Evolutionary conservation across 2,113 vertebrate genomes (phyloP), one percentile per base, ranked within the genome.

Genomic region (Solea senegalensis): DNA sequence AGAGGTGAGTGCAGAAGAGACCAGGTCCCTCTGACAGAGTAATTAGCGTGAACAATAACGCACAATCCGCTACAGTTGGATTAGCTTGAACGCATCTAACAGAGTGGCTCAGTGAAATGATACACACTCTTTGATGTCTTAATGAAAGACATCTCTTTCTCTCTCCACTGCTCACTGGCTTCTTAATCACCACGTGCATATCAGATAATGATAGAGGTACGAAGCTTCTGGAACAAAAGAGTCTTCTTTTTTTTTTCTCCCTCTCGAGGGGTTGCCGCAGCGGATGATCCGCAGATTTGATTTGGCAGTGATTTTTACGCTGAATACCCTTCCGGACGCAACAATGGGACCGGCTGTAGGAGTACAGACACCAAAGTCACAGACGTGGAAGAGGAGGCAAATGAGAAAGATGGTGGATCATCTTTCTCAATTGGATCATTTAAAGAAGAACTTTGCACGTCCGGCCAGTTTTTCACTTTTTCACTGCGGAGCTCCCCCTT

Each of bases 31-130:
- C 57, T 62, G 65, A 80, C 48, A 49, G 81, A 40, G 55, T 90
- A 85, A 93, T 91, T 89, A 90, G 69, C 67, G 55, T 85, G 76
- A 89, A 90, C 74, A 87, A 77, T 84, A 89, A 87, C 44, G 28
- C 69, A 59, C 69, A 69, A 85, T 74, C 82, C 77, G 65, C 76
- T 83, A 78, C 78, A 82, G 80, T 82, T 88, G 75, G 77, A 88
- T 89, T 69, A 86, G 59, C 86, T 67, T 80, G 84, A 82, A 71
- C 68, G 80, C 51, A 80, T 87, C 78, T 74, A 86, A 86, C 80
- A 87, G 82, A 73, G 87, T 82, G 81, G 66, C 76, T 84, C 60
- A 79, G 74, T 65, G 77, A 66, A 81, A 78, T 72, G 59, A 86
- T 75, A 78, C 53, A 67, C 59, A 26, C 45, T 28, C 84, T 92